Evolutionary conservation across 2,113 vertebrate genomes (phyloP), one percentile per base, ranked within the genome.

Genomic region (Hemicordylus capensis): DNA sequence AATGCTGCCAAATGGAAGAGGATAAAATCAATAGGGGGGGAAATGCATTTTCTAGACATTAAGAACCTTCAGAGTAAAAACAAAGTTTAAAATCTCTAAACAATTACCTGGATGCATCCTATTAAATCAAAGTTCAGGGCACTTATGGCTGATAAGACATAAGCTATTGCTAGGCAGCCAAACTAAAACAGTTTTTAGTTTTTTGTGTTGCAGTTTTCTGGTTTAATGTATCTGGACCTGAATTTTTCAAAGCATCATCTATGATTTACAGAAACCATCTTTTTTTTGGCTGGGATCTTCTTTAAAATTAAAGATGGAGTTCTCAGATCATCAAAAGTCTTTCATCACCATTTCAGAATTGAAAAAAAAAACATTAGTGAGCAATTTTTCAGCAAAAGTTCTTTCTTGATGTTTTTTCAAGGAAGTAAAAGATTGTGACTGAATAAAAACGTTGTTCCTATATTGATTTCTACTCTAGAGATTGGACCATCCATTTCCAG

Each of bases 111-210:
- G 64, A 83, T 90, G 59, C 77, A 91, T 90, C 76, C 81, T 89
- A 90, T 93, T 92, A 92, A 93, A 92, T 93, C 88, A 91, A 94
- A 92, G 73, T 88, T 90, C 82, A 17, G 69, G 61, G 66, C 88
- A 87, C 81, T 92, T 93, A 88, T 83, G 88, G 87, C 85, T 91
- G 61, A 80, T 66, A 87, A 90, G 85, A 88, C 61, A 64, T 92
- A 85, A 91, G 79, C 76, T 86, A 93, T 89, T 87, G 84, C 82
- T 83, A 34, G 66, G 58, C 80, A 81, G 84, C 78, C 64, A 37
- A 90, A 64, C 37, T 73, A 26, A 83, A 87, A 78, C n/a, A 31
- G 76, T 84, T 87, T 86, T n/a, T n/a, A n/a, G n/a, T n/a, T n/a
- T 94, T 78, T 90, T 89, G 82, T 88, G 76, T 24, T 91, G 87